phyloP scores from a whole-genome alignment of 1,140 invertebrate genomes.

The Drosophila azteca region DNA sequence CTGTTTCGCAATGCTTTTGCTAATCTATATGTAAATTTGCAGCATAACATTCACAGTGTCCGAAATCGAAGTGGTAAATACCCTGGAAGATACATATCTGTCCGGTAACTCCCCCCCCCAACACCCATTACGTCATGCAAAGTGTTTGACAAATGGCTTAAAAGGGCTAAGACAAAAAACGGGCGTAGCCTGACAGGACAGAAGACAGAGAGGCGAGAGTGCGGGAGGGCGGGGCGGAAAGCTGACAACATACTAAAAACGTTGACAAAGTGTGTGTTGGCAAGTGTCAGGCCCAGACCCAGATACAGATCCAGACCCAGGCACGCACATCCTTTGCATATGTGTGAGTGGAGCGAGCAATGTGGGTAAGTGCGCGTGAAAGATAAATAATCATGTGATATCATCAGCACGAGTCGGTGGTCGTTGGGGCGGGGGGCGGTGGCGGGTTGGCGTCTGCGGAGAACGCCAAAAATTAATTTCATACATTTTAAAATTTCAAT shows the following conservation, averaged over 20 bases:
- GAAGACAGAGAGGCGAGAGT: no score
- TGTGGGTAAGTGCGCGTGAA: slow-evolving; percentile 68
- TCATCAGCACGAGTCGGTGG: slow-evolving; percentile 58
- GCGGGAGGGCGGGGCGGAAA: slow-evolving; percentile 5
- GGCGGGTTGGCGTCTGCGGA: slow-evolving; percentile 13
- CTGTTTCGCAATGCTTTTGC: slow-evolving; percentile 34
- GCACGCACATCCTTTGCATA: slow-evolving; percentile 66
- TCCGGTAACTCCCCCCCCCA: slow-evolving; percentile 2
- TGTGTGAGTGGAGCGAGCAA: slow-evolving; percentile 32
- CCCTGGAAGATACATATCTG: slow-evolving; percentile 16
- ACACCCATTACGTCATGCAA: slow-evolving; percentile 66
- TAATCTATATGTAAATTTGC: slow-evolving; percentile 80
- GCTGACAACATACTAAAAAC: slow-evolving; percentile 79
- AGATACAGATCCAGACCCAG: slow-evolving; percentile 47
- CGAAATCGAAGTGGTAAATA: slow-evolving; percentile 43
- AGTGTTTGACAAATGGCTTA: slow-evolving; percentile 77
- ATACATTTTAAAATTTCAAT: slow-evolving; percentile 82
- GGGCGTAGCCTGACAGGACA: neutral
- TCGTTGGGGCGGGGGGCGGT: slow-evolving; percentile 35
- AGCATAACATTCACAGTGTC: slow-evolving; percentile 23
- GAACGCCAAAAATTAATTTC: slow-evolving; percentile 76
- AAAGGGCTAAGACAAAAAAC: slow-evolving; percentile 65
- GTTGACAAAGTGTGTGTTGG: slow-evolving; percentile 74
- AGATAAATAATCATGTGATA: slow-evolving; percentile 79
- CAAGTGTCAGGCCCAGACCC: slow-evolving; percentile 65